Conservation (phyloP, 2,797 vertebrate genomes). For the Dipus sagitta region DNA sequence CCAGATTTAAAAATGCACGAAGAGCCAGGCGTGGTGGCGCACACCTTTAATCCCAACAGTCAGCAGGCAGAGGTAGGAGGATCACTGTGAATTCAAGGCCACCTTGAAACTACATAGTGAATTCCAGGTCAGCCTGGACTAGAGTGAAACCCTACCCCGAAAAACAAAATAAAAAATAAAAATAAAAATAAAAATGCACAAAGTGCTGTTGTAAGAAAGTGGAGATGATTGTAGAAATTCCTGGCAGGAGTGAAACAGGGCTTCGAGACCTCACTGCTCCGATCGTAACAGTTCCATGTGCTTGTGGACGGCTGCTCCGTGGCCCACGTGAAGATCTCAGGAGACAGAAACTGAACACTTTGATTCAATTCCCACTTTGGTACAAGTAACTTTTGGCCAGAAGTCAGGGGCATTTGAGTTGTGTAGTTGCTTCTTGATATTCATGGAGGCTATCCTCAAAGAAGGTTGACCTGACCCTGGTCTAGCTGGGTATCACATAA, state of each 20-base stretch:
- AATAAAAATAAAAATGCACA: too few relatives aligned
- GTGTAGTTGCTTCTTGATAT: not conserved
- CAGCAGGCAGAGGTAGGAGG: too few relatives aligned
- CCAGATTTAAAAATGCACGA: not conserved
- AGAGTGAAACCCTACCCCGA: too few relatives aligned
- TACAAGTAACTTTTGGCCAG: not conserved
- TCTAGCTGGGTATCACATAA: not conserved
- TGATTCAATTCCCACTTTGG: not conserved
- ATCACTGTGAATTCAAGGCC: too few relatives aligned
- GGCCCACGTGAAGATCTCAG: not conserved
- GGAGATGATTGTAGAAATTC: not conserved
- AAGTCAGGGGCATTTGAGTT: not conserved
- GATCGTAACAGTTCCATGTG: not conserved
- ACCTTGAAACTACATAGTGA: too few relatives aligned
- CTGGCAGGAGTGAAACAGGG: not conserved
- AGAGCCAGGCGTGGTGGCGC: too few relatives aligned
- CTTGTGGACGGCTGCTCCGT: not conserved
- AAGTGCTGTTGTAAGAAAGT: not conserved
- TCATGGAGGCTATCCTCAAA: not conserved
- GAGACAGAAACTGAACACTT: not conserved
- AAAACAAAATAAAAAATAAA: too few relatives aligned
- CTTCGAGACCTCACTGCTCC: not conserved
- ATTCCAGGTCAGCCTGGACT: too few relatives aligned
- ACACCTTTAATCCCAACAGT: too few relatives aligned
- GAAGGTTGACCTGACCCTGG: not conserved